Conservation (phyloP, 2,888 invertebrate genomes). For the Oxycera nigricornis region DNA sequence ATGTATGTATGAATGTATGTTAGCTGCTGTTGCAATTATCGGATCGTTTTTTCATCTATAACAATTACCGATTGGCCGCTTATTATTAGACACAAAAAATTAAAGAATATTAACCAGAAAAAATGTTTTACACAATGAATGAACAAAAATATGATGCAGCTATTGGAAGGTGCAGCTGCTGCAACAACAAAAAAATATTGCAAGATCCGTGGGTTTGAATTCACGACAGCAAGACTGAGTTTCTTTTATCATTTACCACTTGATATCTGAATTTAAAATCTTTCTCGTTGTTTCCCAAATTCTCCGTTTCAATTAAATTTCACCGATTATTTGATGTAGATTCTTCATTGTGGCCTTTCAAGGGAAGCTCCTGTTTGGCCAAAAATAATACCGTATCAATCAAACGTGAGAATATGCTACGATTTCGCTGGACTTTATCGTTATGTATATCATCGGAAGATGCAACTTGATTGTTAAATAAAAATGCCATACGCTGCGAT, state of each 20-base stretch:
- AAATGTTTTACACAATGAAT: neutral
- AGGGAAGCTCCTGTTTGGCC: too few relatives aligned
- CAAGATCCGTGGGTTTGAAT: neutral
- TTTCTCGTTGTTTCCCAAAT: slow-evolving; percentile 3
- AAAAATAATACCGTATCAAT: too few relatives aligned
- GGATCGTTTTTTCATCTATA: slow-evolving; percentile 1
- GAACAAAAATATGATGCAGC: slow-evolving; percentile 13
- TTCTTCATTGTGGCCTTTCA: too few relatives aligned
- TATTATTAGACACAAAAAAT: neutral
- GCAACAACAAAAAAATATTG: slow-evolving; percentile 14
- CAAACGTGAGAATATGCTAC: too few relatives aligned
- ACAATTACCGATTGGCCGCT: neutral
- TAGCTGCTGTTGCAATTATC: neutral
- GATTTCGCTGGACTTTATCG: too few relatives aligned
- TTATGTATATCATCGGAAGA: too few relatives aligned
- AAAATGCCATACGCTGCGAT: too few relatives aligned
- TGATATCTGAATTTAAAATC: neutral
- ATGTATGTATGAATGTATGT: neutral
- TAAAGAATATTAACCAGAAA: neutral
- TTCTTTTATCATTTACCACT: neutral
- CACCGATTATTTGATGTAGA: too few relatives aligned
- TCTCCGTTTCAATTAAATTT: too few relatives aligned
- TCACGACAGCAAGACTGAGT: neutral
- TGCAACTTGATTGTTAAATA: too few relatives aligned
- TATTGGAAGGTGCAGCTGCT: neutral